Conservation (phyloP, 2,797 vertebrate species). For the Chaetodon trifasciatus region DNA sequence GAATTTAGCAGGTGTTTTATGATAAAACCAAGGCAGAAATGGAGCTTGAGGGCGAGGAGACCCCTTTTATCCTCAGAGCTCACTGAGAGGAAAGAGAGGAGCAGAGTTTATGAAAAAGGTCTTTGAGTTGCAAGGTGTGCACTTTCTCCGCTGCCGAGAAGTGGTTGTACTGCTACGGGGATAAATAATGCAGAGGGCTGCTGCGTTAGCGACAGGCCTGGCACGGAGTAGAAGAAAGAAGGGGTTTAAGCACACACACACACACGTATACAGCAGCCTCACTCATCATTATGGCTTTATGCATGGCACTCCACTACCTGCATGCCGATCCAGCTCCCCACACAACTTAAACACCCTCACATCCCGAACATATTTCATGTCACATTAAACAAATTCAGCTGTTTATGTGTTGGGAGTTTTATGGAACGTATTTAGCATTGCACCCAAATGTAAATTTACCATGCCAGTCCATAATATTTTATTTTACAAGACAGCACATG, state of each 20-base stretch:
- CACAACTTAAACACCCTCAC: conserved; percentile 30
- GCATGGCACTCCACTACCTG: conserved; percentile 37
- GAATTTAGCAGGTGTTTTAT: conserved; percentile 58
- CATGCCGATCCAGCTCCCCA: conserved; percentile 5
- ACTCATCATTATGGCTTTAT: conserved; percentile 55
- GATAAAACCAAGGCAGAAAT: conserved; percentile 25
- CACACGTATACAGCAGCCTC: conserved; percentile 30
- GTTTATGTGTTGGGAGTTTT: conserved; percentile 67
- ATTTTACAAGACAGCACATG: conserved; percentile 64
- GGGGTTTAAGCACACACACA: conserved; percentile 36
- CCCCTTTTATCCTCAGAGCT: conserved; percentile 44
- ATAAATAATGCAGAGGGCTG: conserved; percentile 80
- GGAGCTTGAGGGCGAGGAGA: not conserved
- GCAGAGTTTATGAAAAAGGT: conserved; percentile 71
- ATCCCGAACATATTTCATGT: conserved; percentile 51
- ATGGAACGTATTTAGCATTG: conserved; percentile 63
- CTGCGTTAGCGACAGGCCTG: conserved; percentile 67
- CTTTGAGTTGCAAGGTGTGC: conserved; percentile 75
- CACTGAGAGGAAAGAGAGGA: conserved; percentile 28
- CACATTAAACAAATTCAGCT: conserved; percentile 67
- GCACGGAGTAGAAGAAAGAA: conserved; percentile 40
- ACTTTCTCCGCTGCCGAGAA: conserved; percentile 64
- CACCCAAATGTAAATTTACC: conserved; percentile 59
- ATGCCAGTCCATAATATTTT: conserved; percentile 61
- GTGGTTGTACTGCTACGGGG: conserved; percentile 61